A percentile compares a stretch with the other conserved stretches of the same genome.
Evolutionary conservation across 1,140 invertebrate species (phyloP).

Genomic region (Nasonia giraulti): DNA sequence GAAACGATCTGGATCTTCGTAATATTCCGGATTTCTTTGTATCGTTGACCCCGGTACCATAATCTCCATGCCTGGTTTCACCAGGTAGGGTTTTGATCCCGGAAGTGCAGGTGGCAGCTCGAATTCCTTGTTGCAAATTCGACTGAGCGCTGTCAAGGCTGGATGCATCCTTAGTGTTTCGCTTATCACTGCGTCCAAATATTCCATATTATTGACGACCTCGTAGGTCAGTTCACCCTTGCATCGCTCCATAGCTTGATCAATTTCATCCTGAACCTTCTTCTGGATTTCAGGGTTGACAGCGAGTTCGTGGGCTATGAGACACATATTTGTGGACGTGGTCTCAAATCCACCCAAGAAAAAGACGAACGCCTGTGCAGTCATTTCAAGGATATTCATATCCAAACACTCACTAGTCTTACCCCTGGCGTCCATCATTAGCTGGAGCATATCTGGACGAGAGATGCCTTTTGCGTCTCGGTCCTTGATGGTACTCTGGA

Average conservation of each 20-base stretch:
- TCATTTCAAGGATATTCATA: slow-evolving; percentile 47
- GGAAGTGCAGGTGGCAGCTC: slow-evolving; percentile 10
- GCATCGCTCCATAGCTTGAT: slow-evolving; percentile 59
- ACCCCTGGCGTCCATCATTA: slow-evolving; percentile 70
- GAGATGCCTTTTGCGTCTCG: slow-evolving; percentile 71
- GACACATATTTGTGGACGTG: slow-evolving; percentile 74
- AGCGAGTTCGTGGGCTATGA: slow-evolving; percentile 53
- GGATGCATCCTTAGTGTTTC: slow-evolving; percentile 78
- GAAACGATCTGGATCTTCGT: slow-evolving; percentile 5
- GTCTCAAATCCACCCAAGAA: slow-evolving; percentile 77
- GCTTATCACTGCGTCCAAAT: slow-evolving; percentile 72
- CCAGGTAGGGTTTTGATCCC: neutral
- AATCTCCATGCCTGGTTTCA: neutral
- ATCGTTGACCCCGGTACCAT: neutral
- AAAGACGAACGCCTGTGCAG: slow-evolving; percentile 57
- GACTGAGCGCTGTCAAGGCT: slow-evolving; percentile 68
- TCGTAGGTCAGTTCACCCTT: slow-evolving; percentile 68
- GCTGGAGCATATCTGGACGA: slow-evolving; percentile 74
- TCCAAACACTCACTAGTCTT: slow-evolving; percentile 55
- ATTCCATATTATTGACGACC: slow-evolving; percentile 71
- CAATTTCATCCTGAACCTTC: slow-evolving; percentile 76
- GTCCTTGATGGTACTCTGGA: slow-evolving; percentile 71
- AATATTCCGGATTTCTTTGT: slow-evolving; percentile 11
- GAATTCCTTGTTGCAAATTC: slow-evolving; percentile 68
- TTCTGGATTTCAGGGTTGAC: slow-evolving; percentile 4